Conservation (phyloP, 2,888 invertebrate species). For the Cheilosia soror region DNA sequence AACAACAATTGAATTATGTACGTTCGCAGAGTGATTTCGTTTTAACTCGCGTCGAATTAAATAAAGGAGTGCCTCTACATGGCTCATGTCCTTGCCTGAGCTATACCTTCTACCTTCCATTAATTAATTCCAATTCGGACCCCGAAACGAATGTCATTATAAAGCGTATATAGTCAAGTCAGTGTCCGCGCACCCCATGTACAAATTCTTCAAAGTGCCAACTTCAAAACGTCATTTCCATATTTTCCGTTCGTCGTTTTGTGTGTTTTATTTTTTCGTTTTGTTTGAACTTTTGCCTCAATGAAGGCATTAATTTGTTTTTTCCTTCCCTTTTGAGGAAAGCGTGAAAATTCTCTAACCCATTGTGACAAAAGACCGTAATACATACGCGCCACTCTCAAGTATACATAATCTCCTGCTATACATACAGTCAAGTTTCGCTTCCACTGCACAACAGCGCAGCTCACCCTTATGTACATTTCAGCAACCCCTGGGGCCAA, state of each 20-base stretch:
- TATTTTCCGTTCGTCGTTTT: constrained; percentile 3
- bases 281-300: constrained; percentile 30
- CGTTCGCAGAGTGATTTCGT: background rate
- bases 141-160: constrained; percentile 52
- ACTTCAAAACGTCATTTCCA: constrained; percentile 66
- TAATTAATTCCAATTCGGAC: constrained; percentile 58
- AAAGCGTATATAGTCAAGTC: constrained; percentile 20
- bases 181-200: background rate
- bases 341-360: constrained; percentile 76
- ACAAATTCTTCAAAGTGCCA: constrained; percentile 64
- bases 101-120: constrained; percentile 26
- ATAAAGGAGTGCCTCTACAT: background rate
- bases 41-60: too few species aligned
- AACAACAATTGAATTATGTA: constrained; percentile 21
- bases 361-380: constrained; percentile 72
- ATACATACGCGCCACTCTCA: constrained; percentile 70
- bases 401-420: constrained; percentile 68
- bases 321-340: constrained; percentile 71
- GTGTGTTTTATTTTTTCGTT: background rate
- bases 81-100: background rate
- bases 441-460: constrained; percentile 33
- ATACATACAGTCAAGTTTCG: constrained; percentile 48
- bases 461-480: constrained; percentile 69
- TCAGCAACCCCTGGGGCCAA: constrained; percentile 51
- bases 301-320: constrained; percentile 72